Evolutionary conservation across 2,888 invertebrate genomes (phyloP).

Genomic region (Xanthorhoe spadicearia): DNA sequence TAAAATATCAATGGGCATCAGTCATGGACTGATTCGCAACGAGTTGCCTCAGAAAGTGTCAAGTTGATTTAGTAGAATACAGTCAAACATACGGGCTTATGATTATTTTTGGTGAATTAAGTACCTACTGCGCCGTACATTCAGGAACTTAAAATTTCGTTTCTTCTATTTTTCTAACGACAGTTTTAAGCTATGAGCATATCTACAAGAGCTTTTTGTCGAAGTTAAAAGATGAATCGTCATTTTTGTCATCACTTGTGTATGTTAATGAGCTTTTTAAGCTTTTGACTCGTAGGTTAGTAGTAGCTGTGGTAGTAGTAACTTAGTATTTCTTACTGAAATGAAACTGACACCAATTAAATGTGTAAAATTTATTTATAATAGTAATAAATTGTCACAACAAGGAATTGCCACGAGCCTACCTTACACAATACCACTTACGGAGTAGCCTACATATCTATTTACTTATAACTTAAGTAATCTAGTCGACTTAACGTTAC

Average conservation of each 20-base stretch:
- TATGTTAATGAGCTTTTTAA: neutral
- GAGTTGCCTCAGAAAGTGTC: conserved; percentile 33
- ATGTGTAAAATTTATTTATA: conserved; percentile 80
- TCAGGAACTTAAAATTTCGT: too few relatives aligned
- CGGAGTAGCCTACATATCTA: conserved; percentile 60
- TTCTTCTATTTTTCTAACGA: too few relatives aligned
- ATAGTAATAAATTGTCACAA: conserved; percentile 80
- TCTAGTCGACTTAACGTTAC: conserved; percentile 79
- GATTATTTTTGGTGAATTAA: too few relatives aligned
- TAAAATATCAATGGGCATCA: conserved; percentile 31
- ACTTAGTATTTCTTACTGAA: too few relatives aligned
- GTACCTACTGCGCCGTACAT: too few relatives aligned
- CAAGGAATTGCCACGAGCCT: conserved; percentile 77
- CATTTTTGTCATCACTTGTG: too few relatives aligned
- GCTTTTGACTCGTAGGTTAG: neutral
- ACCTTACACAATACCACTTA: conserved; percentile 70
- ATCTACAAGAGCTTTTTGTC: too few relatives aligned
- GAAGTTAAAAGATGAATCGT: too few relatives aligned
- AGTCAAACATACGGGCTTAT: too few relatives aligned
- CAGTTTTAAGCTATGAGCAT: too few relatives aligned
- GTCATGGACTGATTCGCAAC: conserved; percentile 34
- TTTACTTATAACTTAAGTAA: conserved; percentile 59
- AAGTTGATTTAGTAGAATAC: conserved; percentile 10
- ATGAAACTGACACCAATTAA: conserved; percentile 42
- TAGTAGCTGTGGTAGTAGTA: too few relatives aligned